Evolutionary conservation across 2,888 invertebrate species (phyloP).

Genomic region (Temnothorax ravouxi): DNA sequence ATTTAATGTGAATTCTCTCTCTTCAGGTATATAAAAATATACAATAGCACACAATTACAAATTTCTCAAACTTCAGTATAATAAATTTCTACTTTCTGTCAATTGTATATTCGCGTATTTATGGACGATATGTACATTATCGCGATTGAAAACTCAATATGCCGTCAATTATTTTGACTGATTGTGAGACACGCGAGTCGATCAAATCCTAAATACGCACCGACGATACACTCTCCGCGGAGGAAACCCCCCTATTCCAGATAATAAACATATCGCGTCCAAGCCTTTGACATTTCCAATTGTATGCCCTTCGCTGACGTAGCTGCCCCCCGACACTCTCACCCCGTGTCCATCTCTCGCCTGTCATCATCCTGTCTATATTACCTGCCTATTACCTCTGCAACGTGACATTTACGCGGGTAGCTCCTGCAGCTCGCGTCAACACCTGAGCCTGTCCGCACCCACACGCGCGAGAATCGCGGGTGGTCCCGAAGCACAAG

Average conservation of each 20-base stretch:
- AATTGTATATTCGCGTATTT: background rate
- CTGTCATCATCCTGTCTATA: conserved; percentile 82
- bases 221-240: background rate
- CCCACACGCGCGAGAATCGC: conserved; percentile 44
- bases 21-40: background rate
- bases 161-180: conserved; percentile 1
- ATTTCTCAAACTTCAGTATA: background rate
- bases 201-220: background rate
- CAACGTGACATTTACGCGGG: conserved; percentile 73
- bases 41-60: background rate
- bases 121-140: background rate
- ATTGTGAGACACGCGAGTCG: background rate
- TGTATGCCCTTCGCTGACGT: background rate
- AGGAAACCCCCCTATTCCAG: background rate
- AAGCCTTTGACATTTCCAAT: conserved; percentile 38
- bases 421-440: conserved; percentile 64
- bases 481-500: background rate
- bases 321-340: conserved; percentile 61
- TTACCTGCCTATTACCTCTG: conserved; percentile 82
- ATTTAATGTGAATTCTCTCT: background rate
- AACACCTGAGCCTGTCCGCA: conserved; percentile 61
- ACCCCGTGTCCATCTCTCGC: conserved; percentile 66
- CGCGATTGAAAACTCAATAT: conserved; percentile 11
- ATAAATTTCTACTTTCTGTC: background rate
- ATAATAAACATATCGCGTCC: conserved; percentile 23